A percentile compares a stretch with the other conserved stretches of the same genome.
Evolutionary conservation across 2,888 invertebrate species (phyloP).

Genomic region (Mylabris sibirica): DNA sequence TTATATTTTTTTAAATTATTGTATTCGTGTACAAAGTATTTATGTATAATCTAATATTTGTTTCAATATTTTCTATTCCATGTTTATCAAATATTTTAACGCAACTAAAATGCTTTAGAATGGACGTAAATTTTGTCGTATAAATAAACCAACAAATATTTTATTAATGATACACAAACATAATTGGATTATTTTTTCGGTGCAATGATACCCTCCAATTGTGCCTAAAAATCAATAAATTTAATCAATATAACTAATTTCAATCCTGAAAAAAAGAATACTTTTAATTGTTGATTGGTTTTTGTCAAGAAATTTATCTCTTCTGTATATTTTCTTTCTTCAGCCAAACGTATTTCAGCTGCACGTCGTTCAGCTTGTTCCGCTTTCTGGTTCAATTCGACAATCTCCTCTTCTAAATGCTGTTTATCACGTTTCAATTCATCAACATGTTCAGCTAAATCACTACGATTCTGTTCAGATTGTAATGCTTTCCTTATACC

Average conservation of each 20-base stretch:
- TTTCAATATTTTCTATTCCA: constrained; percentile 9
- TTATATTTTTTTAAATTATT: constrained; percentile 53
- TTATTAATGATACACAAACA: constrained; percentile 45
- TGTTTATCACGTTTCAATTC: constrained; percentile 72
- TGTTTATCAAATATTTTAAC: constrained; percentile 44
- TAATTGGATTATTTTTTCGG: constrained; percentile 77
- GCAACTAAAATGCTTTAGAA: constrained; percentile 46
- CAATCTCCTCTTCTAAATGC: constrained; percentile 69
- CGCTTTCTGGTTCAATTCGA: constrained; percentile 72
- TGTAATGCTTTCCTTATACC: constrained; percentile 98
- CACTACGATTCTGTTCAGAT: constrained; percentile 89
- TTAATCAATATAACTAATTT: too few species aligned
- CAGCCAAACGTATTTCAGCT: constrained; percentile 83
- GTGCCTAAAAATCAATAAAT: constrained; percentile 70
- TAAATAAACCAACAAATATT: constrained; percentile 45
- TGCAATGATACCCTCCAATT: constrained; percentile 93
- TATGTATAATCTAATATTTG: constrained; percentile 32
- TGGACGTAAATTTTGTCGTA: constrained; percentile 19
- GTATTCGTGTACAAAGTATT: constrained; percentile 58
- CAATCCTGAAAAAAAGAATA: constrained; percentile 50
- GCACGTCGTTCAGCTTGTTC: constrained; percentile 85
- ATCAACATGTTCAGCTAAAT: constrained; percentile 78
- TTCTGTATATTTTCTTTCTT: constrained; percentile 91
- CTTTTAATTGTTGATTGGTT: constrained; percentile 93
- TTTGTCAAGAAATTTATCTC: constrained; percentile 92